phyloP scores from a whole-genome alignment of 53 echinoderm and acorn worm genomes.

The Paracentrotus lividus region DNA sequence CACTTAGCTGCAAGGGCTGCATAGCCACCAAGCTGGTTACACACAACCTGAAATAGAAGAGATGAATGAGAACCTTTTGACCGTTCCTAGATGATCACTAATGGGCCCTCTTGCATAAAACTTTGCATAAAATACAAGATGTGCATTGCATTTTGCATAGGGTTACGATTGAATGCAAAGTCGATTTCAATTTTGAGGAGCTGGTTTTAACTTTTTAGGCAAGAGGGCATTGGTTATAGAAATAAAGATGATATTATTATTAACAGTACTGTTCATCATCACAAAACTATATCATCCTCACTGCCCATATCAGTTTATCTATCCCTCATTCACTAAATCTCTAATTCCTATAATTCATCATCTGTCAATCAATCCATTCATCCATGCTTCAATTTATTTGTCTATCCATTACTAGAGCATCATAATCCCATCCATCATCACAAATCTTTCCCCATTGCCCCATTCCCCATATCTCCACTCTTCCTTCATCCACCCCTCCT shows the following conservation, averaged over 20 bases:
- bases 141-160: too few relatives aligned
- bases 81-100: too few relatives aligned
- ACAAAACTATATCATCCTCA: background rate
- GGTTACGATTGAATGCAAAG: too few relatives aligned
- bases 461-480: background rate
- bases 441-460: background rate
- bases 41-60: slow-evolving; percentile 75
- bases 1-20: slow-evolving; percentile 86
- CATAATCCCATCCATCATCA: background rate
- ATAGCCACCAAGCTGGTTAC: slow-evolving; percentile 90
- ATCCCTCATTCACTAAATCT: background rate
- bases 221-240: too few relatives aligned
- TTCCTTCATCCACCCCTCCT: background rate
- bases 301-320: background rate
- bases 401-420: slow-evolving; percentile 20
- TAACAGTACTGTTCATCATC: background rate
- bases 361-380: background rate
- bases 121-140: too few relatives aligned
- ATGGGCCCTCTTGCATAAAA: too few relatives aligned
- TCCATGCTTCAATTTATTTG: background rate
- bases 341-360: background rate
- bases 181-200: too few relatives aligned
- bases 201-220: too few relatives aligned
- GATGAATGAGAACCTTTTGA: too few relatives aligned
- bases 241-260: too few relatives aligned